Percentiles rank a stretch among this genome's conserved stretches.
phyloP scores from a whole-genome alignment of 2,888 invertebrate species.

The Drosophila leonis region DNA sequence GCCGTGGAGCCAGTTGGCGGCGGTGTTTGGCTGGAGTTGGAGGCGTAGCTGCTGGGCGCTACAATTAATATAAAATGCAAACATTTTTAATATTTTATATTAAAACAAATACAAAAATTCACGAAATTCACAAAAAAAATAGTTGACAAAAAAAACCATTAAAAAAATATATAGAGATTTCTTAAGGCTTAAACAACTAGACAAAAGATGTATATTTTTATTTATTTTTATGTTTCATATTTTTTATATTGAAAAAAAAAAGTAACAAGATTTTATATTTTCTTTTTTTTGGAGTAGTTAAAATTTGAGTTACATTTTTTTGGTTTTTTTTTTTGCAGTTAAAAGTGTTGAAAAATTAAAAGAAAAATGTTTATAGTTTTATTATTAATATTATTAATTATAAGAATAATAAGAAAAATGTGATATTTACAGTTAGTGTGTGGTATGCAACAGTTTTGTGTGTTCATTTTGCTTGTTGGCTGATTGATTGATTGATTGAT shows the following conservation, averaged over 20 bases:
- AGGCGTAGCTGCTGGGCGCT: slow-evolving; percentile 80
- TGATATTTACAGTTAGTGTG: slow-evolving; percentile 84
- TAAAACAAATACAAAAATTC: slow-evolving; percentile 42
- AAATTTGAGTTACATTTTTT: slow-evolving; percentile 34
- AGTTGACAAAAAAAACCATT: neutral
- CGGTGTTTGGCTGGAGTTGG: slow-evolving; percentile 83
- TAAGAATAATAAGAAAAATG: slow-evolving; percentile 58
- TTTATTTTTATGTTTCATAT: slow-evolving; percentile 7
- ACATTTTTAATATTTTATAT: neutral
- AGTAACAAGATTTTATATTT: slow-evolving; percentile 50
- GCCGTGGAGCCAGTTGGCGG: slow-evolving; percentile 79
- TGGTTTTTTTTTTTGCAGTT: slow-evolving; percentile 31
- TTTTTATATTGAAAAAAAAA: slow-evolving; percentile 24
- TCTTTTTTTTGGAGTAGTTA: slow-evolving; percentile 30
- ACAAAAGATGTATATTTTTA: slow-evolving; percentile 14
- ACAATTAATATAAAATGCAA: slow-evolving; percentile 48
- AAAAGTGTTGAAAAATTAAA: slow-evolving; percentile 43
- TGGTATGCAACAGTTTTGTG: slow-evolving; percentile 61
- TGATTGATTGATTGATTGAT: slow-evolving; percentile 56
- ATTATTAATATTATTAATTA: slow-evolving; percentile 40
- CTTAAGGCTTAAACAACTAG: slow-evolving; percentile 43
- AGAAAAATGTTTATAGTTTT: slow-evolving; percentile 14
- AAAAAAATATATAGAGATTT: slow-evolving; percentile 5
- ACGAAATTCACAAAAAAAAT: slow-evolving; percentile 17
- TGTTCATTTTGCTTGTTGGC: slow-evolving; percentile 58